These are phyloP conservation scores for Ivindomyrus marchei DNA, from an alignment of 2,113 vertebrate species.

Conservation along the genomic window DNA sequence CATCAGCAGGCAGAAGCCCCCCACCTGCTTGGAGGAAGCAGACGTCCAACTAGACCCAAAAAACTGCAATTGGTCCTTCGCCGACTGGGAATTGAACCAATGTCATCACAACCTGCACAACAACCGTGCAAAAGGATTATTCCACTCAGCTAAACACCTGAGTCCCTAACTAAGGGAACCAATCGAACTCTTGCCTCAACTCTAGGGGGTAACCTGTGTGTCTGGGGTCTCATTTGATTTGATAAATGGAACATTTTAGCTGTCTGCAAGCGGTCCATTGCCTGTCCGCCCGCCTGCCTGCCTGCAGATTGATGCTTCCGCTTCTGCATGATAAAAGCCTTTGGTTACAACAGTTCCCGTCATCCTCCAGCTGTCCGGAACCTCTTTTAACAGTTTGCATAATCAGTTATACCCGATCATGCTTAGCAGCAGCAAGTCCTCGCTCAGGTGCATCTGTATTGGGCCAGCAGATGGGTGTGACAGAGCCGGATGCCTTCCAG, in stretches of 20 bases:
- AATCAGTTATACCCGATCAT: constrained; percentile 8
- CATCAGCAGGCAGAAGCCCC: background rate
- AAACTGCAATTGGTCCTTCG: background rate
- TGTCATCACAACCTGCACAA: background rate
- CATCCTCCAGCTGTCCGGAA: constrained; percentile 12
- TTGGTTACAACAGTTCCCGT: constrained; percentile 8
- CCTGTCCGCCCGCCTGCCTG: background rate
- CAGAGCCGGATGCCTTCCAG: background rate
- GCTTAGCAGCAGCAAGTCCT: background rate
- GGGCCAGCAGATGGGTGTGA: background rate
- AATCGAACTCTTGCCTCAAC: background rate
- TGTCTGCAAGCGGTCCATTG: background rate
- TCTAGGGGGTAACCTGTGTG: background rate
- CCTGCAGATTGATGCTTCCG: constrained; percentile 1
- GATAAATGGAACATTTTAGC: constrained; percentile 11
- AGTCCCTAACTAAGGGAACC: background rate
- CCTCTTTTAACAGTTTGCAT: constrained; percentile 2
- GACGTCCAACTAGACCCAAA: background rate
- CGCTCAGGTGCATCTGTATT: background rate
- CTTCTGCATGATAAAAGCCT: constrained; percentile 1
- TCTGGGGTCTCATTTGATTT: constrained; percentile 8
- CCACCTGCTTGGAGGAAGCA: background rate
- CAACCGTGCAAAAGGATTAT: constrained; percentile 2
- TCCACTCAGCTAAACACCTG: background rate
- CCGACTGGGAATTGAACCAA: background rate